phyloP scores from a whole-genome alignment of 2,113 vertebrate genomes.

The Phyllostomus discolor region DNA sequence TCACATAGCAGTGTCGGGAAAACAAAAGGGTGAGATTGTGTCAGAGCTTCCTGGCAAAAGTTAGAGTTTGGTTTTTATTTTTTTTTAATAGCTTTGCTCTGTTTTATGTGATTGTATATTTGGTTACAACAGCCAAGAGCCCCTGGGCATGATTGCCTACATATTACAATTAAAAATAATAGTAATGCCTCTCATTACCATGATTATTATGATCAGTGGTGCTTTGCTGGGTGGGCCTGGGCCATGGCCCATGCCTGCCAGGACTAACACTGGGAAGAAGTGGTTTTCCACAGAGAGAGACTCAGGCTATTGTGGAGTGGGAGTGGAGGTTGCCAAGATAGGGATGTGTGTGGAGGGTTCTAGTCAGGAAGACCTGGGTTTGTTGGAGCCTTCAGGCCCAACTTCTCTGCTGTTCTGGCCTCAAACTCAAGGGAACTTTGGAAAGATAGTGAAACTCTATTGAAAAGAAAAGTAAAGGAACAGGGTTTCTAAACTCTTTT shows the following conservation, averaged over 20 bases:
- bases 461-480: background rate
- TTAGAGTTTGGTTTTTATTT: background rate
- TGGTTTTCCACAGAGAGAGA: background rate
- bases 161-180: conserved; percentile 64
- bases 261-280: background rate
- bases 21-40: background rate
- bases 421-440: background rate
- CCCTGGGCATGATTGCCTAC: conserved; percentile 41
- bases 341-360: fast-evolving
- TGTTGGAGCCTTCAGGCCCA: background rate
- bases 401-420: background rate
- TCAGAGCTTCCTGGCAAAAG: background rate
- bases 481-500: background rate
- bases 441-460: background rate
- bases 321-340: background rate
- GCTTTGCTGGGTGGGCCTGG: conserved; percentile 13
- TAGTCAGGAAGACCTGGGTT: background rate
- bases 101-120: conserved; percentile 52
- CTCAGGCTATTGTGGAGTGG: background rate
- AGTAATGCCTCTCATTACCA: conserved; percentile 45
- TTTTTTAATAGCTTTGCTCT: conserved; percentile 25
- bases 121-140: conserved; percentile 48
- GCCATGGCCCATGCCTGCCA: background rate
- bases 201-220: conserved; percentile 36
- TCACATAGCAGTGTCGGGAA: background rate